These are phyloP conservation scores for Matsumyia berberina DNA, from an alignment of 2,888 invertebrate species.

Conservation along the genomic window DNA sequence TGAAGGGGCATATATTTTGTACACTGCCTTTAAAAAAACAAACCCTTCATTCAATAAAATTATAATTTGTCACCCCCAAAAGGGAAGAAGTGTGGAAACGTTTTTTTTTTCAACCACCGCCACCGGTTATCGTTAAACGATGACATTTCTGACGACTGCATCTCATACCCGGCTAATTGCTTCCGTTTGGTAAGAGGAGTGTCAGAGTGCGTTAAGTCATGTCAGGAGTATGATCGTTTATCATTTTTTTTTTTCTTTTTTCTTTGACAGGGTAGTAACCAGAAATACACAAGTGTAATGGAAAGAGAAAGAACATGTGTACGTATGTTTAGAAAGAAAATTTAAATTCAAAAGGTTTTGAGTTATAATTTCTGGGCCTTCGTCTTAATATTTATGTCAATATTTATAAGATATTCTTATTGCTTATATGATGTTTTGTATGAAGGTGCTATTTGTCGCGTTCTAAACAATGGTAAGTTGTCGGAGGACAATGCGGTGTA, in stretches of 20 bases:
- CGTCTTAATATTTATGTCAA: no score
- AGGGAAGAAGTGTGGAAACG: conserved; percentile 61
- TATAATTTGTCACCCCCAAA: conserved; percentile 74
- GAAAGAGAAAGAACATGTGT: not conserved
- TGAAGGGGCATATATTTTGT: conserved; percentile 70
- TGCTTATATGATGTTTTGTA: no score
- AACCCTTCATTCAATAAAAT: conserved; percentile 68
- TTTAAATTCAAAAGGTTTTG: no score
- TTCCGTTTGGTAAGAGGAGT: conserved; percentile 63
- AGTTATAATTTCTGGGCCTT: no score
- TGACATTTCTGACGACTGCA: conserved; percentile 68
- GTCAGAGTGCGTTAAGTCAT: conserved; percentile 50
- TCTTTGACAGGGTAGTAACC: not conserved
- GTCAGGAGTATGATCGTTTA: conserved; percentile 52
- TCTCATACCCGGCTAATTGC: conserved; percentile 71
- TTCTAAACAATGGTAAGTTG: no score
- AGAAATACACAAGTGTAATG: not conserved
- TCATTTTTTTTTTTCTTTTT: conserved; percentile 33
- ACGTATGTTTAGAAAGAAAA: not conserved
- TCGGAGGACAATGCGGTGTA: no score
- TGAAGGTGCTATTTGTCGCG: no score
- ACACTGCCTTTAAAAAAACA: conserved; percentile 59
- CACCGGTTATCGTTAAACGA: conserved; percentile 74
- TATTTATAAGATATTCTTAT: no score
- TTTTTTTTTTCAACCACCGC: conserved; percentile 34